Conservation (phyloP, 2,888 invertebrate genomes). For the Sicus ferrugineus region DNA sequence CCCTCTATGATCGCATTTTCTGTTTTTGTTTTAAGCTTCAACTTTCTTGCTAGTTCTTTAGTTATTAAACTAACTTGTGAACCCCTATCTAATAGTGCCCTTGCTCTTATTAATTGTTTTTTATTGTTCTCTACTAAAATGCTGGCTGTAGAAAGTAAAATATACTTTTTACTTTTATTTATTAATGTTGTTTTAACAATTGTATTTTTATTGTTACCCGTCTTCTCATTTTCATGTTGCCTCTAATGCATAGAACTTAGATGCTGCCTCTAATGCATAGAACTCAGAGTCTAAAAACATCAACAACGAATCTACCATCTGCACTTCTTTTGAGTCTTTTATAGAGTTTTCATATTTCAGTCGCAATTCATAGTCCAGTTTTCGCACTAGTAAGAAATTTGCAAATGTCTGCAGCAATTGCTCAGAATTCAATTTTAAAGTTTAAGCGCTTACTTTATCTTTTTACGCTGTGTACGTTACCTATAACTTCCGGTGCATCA, state of each 20-base stretch:
- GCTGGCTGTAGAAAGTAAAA: background rate
- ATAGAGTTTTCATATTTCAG: too few species aligned
- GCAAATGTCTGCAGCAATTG: too few species aligned
- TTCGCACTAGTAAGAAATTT: too few species aligned
- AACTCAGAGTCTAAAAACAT: too few species aligned
- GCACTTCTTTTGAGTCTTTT: too few species aligned
- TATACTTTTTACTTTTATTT: background rate
- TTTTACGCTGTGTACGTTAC: too few species aligned
- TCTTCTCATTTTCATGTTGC: background rate
- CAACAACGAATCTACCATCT: too few species aligned
- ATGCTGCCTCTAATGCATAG: too few species aligned
- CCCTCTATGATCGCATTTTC: background rate
- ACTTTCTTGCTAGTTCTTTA: background rate
- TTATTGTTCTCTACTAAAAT: background rate
- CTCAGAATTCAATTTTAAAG: too few species aligned
- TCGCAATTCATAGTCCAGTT: too few species aligned
- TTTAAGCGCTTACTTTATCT: too few species aligned
- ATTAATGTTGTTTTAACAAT: background rate
- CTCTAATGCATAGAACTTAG: background rate
- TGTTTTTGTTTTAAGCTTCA: background rate
- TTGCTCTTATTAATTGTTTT: background rate
- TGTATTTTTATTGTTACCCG: background rate
- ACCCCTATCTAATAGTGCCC: constrained; percentile 1
- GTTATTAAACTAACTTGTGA: background rate
- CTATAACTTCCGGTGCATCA: too few species aligned